Evolutionary conservation across 2,797 vertebrate genomes (phyloP), one percentile per base, ranked within the genome.

Genomic region (Enteromius anoplus): DNA sequence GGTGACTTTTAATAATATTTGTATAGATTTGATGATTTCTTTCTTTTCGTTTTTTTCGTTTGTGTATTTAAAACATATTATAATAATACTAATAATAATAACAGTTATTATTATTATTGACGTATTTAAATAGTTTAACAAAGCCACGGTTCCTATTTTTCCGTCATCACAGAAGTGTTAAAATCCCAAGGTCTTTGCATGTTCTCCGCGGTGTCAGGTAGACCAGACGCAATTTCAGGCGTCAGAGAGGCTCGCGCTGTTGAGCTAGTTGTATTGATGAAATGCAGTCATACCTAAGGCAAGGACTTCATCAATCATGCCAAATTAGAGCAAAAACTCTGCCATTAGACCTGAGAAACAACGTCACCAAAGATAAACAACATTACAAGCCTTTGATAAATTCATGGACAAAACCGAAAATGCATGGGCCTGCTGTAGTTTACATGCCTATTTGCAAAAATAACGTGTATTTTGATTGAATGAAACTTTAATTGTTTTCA

Each of bases 231-330:
- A 42, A 51, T 78, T 84, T 51, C 65, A 83, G 85, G 85, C 85
- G 85, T 86, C 85, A 32, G 78, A 32, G 45, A 68, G 77, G 14
- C 94, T 93, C n/a, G 76, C 89, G 91, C 94, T 91, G 91, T 91
- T 92, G 94, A 92, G 92, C 90, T 95, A 92, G 93, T 93, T 94
- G 91, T 89, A 89, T 93, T 99, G 97, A 99, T 95, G 95, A 96
- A 97, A 95, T 95, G 95, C 97, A 98, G 97, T 75, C 91, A 92
- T 92, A 91, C 91, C 88, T 87, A 93, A 93, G 92, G 93, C 93
- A 93, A 93, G 93, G 95, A 95, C 95, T 92, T 94, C 97, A 99
- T 99, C 97, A 97, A 98, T 99, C 97, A 97, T 94, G 93, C 92
- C 94, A 96, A 97, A 97, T 96, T 96, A 96, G 95, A 95, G 91